Evolutionary conservation across 2,113 vertebrate genomes (phyloP).

Genomic region (Channa maculata): DNA sequence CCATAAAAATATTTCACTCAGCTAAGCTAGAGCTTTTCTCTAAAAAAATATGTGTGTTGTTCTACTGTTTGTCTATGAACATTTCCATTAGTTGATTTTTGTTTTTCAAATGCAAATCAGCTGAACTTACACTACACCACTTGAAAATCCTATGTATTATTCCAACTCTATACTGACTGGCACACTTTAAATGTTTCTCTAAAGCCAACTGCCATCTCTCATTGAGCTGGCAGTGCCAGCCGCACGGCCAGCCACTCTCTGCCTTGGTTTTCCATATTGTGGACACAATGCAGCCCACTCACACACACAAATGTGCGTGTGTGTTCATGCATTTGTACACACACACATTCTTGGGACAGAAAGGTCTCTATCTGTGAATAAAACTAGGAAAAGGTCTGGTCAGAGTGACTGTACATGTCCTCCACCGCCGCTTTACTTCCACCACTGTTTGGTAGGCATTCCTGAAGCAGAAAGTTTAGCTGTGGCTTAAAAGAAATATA

Average conservation of each 20-base stretch:
- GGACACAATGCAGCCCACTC: slow-evolving; percentile 69
- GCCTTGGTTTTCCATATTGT: slow-evolving; percentile 57
- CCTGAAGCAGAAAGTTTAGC: not conserved
- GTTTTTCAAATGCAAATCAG: not conserved
- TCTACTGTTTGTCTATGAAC: not conserved
- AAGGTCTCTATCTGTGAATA: slow-evolving; percentile 57
- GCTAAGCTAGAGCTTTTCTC: not conserved
- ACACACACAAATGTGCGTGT: slow-evolving; percentile 37
- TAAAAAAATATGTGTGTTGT: not conserved
- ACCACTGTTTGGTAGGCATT: not conserved
- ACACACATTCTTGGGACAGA: slow-evolving; percentile 57
- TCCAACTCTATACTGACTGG: not conserved
- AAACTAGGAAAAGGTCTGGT: slow-evolving; percentile 27
- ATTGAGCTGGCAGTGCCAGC: slow-evolving; percentile 64
- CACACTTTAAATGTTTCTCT: slow-evolving; percentile 51
- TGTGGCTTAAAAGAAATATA: not conserved
- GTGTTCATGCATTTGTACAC: slow-evolving; percentile 30
- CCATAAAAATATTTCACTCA: not conserved
- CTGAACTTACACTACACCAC: not conserved
- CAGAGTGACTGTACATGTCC: slow-evolving; percentile 3
- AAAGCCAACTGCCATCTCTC: slow-evolving; percentile 46
- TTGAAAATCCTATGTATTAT: too few relatives aligned
- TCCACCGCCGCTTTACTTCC: too few relatives aligned
- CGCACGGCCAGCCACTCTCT: slow-evolving; percentile 38
- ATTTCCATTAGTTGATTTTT: slow-evolving; percentile 3